Evolutionary conservation across 2,797 vertebrate species (phyloP), one percentile per base, ranked within the genome.

Genomic region (Clamator glandarius): DNA sequence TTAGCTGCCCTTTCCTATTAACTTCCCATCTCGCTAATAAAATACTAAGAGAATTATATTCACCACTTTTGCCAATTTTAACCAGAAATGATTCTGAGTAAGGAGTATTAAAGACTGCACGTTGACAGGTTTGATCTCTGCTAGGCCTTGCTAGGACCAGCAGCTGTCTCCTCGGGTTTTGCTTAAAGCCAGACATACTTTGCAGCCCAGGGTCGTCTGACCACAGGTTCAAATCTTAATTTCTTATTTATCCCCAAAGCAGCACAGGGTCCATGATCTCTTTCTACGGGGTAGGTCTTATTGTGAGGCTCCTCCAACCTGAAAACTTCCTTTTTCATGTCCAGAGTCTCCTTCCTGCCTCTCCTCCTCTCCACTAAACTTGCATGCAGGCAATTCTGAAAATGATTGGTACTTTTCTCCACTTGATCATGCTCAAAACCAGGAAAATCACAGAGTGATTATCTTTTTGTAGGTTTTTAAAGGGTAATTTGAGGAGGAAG

Each of bases 1-100:
- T 84, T 59, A 93, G 68, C 87, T 94, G 92, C 94, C 73, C 73
- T 93, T 92, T 96, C 85, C 85, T 82, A 93, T 96, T 96, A 93
- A 59, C 64, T 94, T 92, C 91, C 42, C 54, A 81, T 84, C 87
- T 92, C 69, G 11, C 91, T 86, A 81, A 95, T 94, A 95, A 93
- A 96, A 90, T 41, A 72, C 58, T 15, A 2, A 42, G 50, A 91
- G 82, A 96, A 94, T 92, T 64, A 54, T 84, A 77, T 93, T 93
- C 87, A 61, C 66, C 73, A 5, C 73, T 94, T 91, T 87, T 89
- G 92, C 79, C 91, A 91, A 54, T 89, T 93, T 70, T 83, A 90
- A 86, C 79, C 10, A 5, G 92, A 95, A 95, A 51, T 0, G 0
- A 20, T 81, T 85, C 69, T 80, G 41, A 70, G 33, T 62, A 18